Evolutionary conservation across 2,888 invertebrate genomes (phyloP).

Genomic region (Homarus gammarus): DNA sequence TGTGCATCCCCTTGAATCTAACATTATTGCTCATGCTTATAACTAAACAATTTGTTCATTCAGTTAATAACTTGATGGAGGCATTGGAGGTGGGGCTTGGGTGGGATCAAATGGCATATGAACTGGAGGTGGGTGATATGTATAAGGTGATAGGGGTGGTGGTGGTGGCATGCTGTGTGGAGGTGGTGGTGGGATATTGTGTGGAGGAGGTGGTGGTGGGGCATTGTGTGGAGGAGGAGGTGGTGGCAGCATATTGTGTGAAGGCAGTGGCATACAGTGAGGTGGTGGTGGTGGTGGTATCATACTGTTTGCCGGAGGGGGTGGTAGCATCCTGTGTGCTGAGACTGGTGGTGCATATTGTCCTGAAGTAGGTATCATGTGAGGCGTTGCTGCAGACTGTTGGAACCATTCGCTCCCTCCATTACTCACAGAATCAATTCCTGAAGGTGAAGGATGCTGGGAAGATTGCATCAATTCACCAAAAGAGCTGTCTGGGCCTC

Average conservation of each 20-base stretch:
- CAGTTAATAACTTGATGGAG: background rate
- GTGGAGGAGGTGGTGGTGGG: constrained; percentile 4
- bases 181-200: background rate
- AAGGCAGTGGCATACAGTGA: background rate
- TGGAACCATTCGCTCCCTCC: background rate
- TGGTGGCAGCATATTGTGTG: background rate
- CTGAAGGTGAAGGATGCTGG: background rate
- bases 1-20: too few species aligned
- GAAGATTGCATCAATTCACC: background rate
- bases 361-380: background rate
- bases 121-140: background rate
- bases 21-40: background rate
- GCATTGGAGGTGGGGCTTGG: background rate
- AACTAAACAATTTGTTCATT: background rate
- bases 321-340: background rate
- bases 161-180: background rate
- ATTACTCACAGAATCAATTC: background rate
- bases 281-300: constrained; percentile 14
- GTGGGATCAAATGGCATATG: background rate
- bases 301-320: background rate
- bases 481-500: background rate
- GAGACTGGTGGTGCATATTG: background rate
- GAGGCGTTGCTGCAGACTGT: background rate
- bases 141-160: background rate
- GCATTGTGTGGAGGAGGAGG: too few species aligned